Conservation (phyloP, 2,888 invertebrate genomes). For the Mylabris sibirica region DNA sequence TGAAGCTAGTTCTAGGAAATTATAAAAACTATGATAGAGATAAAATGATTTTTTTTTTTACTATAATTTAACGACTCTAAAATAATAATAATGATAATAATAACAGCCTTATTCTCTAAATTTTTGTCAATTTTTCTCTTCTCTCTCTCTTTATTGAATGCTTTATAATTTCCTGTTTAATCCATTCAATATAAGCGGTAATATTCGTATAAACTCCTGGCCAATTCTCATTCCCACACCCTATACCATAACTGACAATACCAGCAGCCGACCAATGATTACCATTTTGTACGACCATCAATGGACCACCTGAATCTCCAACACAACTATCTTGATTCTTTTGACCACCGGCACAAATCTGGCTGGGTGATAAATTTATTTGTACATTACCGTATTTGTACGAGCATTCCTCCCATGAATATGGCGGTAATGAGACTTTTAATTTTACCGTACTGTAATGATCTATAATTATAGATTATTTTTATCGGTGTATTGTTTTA, state of each 20-base stretch:
- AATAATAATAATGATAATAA: too few species aligned
- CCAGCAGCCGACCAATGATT: constrained; percentile 64
- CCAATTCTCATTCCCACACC: constrained; percentile 72
- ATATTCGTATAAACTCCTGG: constrained; percentile 76
- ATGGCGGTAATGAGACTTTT: constrained; percentile 69
- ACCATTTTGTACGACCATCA: constrained; percentile 65
- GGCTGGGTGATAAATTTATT: constrained; percentile 64
- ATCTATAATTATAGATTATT: constrained; percentile 39
- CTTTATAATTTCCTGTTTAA: constrained; percentile 53
- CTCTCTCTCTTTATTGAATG: constrained; percentile 3
- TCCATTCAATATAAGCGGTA: constrained; percentile 69
- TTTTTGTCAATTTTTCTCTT: neutral
- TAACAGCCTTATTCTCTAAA: neutral
- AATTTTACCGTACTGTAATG: constrained; percentile 64
- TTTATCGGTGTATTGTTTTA: neutral
- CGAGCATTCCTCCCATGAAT: constrained; percentile 64
- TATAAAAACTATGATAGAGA: too few species aligned
- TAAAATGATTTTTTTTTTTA: too few species aligned
- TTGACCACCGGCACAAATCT: constrained; percentile 78
- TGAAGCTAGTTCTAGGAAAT: too few species aligned
- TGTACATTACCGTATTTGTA: constrained; percentile 63
- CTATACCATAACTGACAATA: constrained; percentile 74
- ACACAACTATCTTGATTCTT: constrained; percentile 74
- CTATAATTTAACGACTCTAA: too few species aligned
- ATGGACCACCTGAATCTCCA: constrained; percentile 83